Evolutionary conservation across 2,797 vertebrate species (phyloP), one percentile per base, ranked within the genome.

Genomic region (Melanotaenia boesemani): DNA sequence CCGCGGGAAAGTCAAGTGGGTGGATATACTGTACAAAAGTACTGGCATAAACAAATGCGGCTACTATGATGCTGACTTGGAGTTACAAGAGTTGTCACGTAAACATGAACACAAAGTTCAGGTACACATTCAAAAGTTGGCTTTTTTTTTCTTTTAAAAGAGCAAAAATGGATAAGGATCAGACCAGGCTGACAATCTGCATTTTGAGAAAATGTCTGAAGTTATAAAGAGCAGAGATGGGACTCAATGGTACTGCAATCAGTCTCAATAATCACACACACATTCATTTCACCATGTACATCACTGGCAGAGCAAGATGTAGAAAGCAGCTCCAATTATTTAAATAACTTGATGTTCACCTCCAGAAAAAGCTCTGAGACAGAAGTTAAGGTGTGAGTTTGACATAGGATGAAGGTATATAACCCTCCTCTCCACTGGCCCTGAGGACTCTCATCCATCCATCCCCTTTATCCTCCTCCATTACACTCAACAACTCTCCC

Each of bases 341-440:
- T 32, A 11, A 52, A 72, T 58, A 70, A 79, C 80, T 81, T 79
- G 87, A 77, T 79, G 39, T 87, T 88, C 77, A 84, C 76, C 82
- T 76, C 81, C 60, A 72, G 59, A 65, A 59, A 46, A 60, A 73
- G 58, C 62, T 67, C 32, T 30, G 12, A 16, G 55, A 62, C 8
- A 61, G 24, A 69, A 48, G 11, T 86, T 89, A 87, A 36, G 84
- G 82, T 74, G 69, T 10, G 63, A 89, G 73, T 22, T 91, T 90
- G 79, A 96, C 93, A 82, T 97, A 97, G 74, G 96, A 96, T 12
- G 96, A 95, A 32, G 96, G 96, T 76, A 97, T 96, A 5, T 96
- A 97, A 44, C 96, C 96, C 75, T 95, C 95, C 0, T 94, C 94
- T 32, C 96, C 96, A 55, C 76, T 90, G 79, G 84, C 86, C 87